Conservation (phyloP, 1,140 invertebrate species). For the Tetramorium parvispinum region DNA sequence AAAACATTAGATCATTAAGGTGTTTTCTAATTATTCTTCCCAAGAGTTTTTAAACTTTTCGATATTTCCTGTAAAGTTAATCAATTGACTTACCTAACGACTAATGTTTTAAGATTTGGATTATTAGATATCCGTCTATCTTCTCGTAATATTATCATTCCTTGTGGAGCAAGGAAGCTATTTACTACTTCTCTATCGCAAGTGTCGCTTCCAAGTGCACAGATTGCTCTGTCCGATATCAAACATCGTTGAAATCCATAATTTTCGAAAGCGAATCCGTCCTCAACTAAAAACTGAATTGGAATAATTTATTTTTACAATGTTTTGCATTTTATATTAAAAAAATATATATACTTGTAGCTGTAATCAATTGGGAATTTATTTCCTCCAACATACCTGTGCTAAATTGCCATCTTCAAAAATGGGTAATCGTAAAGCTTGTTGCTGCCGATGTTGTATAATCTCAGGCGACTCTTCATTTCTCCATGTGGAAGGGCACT, state of each 20-base stretch:
- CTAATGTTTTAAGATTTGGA: conserved; percentile 81
- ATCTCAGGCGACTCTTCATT: conserved; percentile 68
- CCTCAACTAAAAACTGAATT: conserved; percentile 65
- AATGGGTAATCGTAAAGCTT: conserved; percentile 58
- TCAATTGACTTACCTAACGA: conserved; percentile 77
- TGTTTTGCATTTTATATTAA: neutral
- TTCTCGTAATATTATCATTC: conserved; percentile 74
- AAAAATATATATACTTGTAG: neutral
- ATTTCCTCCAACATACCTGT: conserved; percentile 65
- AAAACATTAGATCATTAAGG: neutral
- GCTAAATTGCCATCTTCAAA: conserved; percentile 78
- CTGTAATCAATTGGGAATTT: conserved; percentile 14
- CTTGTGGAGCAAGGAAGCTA: conserved; percentile 62
- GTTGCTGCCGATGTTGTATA: conserved; percentile 54
- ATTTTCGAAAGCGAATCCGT: conserved; percentile 62
- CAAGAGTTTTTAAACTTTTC: neutral
- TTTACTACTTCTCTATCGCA: conserved; percentile 74
- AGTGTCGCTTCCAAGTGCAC: conserved; percentile 76
- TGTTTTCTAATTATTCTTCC: neutral
- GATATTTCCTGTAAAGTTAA: conserved; percentile 2
- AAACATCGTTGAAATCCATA: conserved; percentile 64
- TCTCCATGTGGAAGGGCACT: conserved; percentile 82
- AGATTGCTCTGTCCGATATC: conserved; percentile 82
- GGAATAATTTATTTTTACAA: conserved; percentile 13
- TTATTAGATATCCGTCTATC: conserved; percentile 77